phyloP scores from a whole-genome alignment of 2,888 invertebrate genomes.

The Augochlorella aurata region DNA sequence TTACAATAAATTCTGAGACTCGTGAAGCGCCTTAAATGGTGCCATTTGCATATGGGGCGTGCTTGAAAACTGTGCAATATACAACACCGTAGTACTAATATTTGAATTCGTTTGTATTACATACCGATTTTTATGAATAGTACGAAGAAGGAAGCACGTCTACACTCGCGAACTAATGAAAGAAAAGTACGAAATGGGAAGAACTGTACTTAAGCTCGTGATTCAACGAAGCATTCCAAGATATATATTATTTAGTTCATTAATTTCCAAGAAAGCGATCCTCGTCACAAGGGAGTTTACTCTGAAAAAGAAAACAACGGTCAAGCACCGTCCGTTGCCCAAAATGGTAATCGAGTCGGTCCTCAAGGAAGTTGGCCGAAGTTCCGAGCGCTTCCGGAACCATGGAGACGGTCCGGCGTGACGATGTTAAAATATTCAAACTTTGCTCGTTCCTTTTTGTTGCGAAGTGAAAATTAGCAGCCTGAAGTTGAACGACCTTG shows the following conservation, averaged over 20 bases:
- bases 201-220: too few species aligned
- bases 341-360: not conserved
- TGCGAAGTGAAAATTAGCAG: constrained; percentile 17
- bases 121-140: too few species aligned
- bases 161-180: too few species aligned
- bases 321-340: not conserved
- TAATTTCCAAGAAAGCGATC: not conserved
- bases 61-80: too few species aligned
- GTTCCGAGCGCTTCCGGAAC: not conserved
- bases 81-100: too few species aligned
- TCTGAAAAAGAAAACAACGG: not conserved
- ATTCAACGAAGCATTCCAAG: too few species aligned
- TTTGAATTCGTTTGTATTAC: too few species aligned
- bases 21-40: too few species aligned
- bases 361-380: not conserved
- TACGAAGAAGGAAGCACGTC: too few species aligned
- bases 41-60: too few species aligned
- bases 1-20: too few species aligned
- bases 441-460: constrained; percentile 27
- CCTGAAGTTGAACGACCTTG: constrained; percentile 20
- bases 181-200: too few species aligned
- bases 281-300: not conserved
- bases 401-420: not conserved
- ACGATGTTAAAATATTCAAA: constrained; percentile 23
- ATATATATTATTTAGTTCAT: not conserved